Evolutionary conservation across 2,888 invertebrate genomes (phyloP).

Genomic region (Sphaeridia pumilis): DNA sequence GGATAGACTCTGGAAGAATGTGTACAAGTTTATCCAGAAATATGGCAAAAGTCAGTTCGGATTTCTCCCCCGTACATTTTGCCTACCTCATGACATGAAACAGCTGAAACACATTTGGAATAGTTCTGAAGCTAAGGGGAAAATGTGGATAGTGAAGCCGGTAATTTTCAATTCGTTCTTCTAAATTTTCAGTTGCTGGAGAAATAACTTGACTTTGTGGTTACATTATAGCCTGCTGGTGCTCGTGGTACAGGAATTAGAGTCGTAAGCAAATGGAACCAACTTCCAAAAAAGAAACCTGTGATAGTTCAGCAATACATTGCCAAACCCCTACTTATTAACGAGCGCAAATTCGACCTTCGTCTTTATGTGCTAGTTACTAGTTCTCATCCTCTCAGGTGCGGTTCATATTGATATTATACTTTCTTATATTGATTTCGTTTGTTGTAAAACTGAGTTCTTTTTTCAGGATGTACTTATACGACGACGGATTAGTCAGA

Average conservation of each 20-base stretch:
- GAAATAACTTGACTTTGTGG: too few species aligned
- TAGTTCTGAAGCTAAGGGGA: conserved; percentile 24
- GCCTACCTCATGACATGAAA: conserved; percentile 76
- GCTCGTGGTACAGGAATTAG: conserved; percentile 92
- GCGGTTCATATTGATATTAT: too few species aligned
- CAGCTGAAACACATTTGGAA: conserved; percentile 77
- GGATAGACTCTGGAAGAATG: conserved; percentile 82
- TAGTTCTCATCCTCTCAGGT: conserved; percentile 72
- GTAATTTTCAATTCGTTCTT: conserved; percentile 42
- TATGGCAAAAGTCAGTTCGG: conserved; percentile 63
- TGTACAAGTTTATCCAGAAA: conserved; percentile 52
- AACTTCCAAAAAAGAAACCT: conserved; percentile 80
- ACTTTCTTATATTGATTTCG: neutral
- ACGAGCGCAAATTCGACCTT: conserved; percentile 93
- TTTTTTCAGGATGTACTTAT: conserved; percentile 62
- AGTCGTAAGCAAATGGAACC: conserved; percentile 84
- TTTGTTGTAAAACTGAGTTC: conserved; percentile 1
- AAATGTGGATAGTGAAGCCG: conserved; percentile 88
- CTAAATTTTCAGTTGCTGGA: too few species aligned
- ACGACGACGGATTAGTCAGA: conserved; percentile 87
- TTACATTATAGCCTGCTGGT: conserved; percentile 65
- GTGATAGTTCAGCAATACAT: conserved; percentile 86
- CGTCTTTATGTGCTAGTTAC: conserved; percentile 90
- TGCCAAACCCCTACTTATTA: conserved; percentile 70
- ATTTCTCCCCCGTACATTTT: conserved; percentile 79